These are phyloP conservation scores for Scaptomyza pallida DNA, from an alignment of 1,140 invertebrate genomes.

Conservation along the genomic window DNA sequence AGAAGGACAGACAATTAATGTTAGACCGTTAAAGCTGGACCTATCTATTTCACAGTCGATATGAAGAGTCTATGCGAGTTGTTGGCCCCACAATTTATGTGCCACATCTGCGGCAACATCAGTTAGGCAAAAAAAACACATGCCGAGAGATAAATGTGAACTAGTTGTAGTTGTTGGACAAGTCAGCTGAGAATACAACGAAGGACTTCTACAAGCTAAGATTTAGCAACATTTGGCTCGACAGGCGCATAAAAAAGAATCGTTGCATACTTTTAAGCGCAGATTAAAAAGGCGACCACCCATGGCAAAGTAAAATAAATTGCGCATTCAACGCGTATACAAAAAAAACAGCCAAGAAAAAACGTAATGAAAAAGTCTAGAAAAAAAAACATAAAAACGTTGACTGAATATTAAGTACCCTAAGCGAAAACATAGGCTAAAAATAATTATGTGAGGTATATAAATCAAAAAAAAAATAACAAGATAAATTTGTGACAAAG, in stretches of 20 bases:
- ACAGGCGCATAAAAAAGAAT: slow-evolving; percentile 21
- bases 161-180: slow-evolving; percentile 56
- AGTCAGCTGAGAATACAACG: slow-evolving; percentile 33
- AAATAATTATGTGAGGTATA: not conserved
- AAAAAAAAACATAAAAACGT: slow-evolving; percentile 4
- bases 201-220: slow-evolving; percentile 1
- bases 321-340: slow-evolving; percentile 13
- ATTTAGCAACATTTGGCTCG: slow-evolving; percentile 7
- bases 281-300: slow-evolving; percentile 56
- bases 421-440: not conserved
- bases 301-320: slow-evolving; percentile 5
- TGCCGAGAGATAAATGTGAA: slow-evolving; percentile 45
- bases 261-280: slow-evolving; percentile 48
- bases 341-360: slow-evolving; percentile 30
- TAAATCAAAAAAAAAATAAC: too few species aligned
- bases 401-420: not conserved
- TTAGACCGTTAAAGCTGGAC: slow-evolving; percentile 34
- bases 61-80: slow-evolving; percentile 10
- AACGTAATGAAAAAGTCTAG: slow-evolving; percentile 11
- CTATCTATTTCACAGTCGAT: slow-evolving; percentile 61
- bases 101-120: slow-evolving; percentile 39
- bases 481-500: too few species aligned
- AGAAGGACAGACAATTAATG: slow-evolving; percentile 62
- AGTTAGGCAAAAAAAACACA: slow-evolving; percentile 43
- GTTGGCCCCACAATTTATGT: slow-evolving; percentile 51